Base-by-base conservation (phyloP, 1,140 invertebrate genomes). In the Pogonognathellus flavescens region DNA sequence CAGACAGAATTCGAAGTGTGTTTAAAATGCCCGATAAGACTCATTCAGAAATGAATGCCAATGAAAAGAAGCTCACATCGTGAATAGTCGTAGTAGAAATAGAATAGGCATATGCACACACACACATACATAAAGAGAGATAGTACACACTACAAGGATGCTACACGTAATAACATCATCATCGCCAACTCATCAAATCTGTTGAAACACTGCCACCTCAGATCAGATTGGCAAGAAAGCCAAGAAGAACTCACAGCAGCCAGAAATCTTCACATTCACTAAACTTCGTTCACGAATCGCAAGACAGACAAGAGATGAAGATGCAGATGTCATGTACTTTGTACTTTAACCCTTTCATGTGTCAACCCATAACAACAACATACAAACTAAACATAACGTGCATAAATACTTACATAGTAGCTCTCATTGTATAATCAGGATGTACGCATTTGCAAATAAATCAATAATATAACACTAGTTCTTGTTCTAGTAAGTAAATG, bases 11-110 rank as follows among this genome's bases (percentile, higher is more conserved):
- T 41, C 31, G 31, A 41, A 41, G 31, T 41, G 31, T 41, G 2
- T 41, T 41, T 66, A 25, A 66, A 66, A 66, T 66, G 62, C 22
- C 62, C 25, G 62, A 66, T 66, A 66, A 66, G 20, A 66, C 62
- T 66, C 62, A 66, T 66, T 66, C 22, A 66, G 62, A 25, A 66
- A 66, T 59, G 55, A 41, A 1, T 41, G 31, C 31, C 31, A 41
- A 41, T 41, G 31, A 41, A 41, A 41, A 41, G 31, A 41, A 41
- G 31, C 31, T 41, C 31, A 3, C 31, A 41, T n/a, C n/a, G 1
- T 62, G 25, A 20, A 62, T 4, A 66, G 20, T 25, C 0, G 9
- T 25, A 25, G 25, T 66, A 66, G 25, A 13, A 25, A 66, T 25
- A 66, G 22, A 25, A 20, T 25, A 66, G 25, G 62, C 14, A 66